phyloP scores from a whole-genome alignment of 2,888 invertebrate species.

The Gryllus longicercus region DNA sequence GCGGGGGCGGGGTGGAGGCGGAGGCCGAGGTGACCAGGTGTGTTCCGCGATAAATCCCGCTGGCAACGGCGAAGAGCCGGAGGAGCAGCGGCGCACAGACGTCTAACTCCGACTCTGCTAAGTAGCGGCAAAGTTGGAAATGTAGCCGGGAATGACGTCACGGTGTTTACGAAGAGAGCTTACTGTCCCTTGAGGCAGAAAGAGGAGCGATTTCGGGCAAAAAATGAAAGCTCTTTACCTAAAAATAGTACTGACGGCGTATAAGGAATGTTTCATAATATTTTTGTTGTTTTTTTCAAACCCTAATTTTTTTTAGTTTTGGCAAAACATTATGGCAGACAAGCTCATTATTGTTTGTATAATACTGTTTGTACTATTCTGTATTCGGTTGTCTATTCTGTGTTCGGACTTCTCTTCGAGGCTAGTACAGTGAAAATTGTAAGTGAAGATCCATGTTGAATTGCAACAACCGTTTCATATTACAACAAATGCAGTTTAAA shows the following conservation, averaged over 20 bases:
- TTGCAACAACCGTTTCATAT: no score
- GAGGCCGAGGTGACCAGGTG: conserved; percentile 5
- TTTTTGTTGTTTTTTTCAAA: not conserved
- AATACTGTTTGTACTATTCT: no score
- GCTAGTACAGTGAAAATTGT: no score
- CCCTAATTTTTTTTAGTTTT: not conserved
- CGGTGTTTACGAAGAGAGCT: conserved; percentile 10
- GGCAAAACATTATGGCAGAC: no score
- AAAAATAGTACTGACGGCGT: not conserved
- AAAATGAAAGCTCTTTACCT: not conserved
- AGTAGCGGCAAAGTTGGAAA: conserved; percentile 7
- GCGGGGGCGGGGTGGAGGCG: not conserved
- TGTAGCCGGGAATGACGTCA: conserved; percentile 17
- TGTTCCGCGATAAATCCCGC: not conserved
- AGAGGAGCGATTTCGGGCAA: not conserved
- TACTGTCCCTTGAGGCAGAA: conserved; percentile 17
- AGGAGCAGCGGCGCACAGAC: not conserved
- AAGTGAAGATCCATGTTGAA: no score
- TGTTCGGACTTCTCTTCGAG: no score
- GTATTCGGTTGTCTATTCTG: no score
- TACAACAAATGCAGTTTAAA: no score
- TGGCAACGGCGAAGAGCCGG: not conserved
- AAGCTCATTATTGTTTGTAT: no score
- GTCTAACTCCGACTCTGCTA: conserved; percentile 4
- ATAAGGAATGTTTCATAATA: not conserved